Conservation (phyloP, 2,888 invertebrate species). For the Leptopilina syphax region DNA sequence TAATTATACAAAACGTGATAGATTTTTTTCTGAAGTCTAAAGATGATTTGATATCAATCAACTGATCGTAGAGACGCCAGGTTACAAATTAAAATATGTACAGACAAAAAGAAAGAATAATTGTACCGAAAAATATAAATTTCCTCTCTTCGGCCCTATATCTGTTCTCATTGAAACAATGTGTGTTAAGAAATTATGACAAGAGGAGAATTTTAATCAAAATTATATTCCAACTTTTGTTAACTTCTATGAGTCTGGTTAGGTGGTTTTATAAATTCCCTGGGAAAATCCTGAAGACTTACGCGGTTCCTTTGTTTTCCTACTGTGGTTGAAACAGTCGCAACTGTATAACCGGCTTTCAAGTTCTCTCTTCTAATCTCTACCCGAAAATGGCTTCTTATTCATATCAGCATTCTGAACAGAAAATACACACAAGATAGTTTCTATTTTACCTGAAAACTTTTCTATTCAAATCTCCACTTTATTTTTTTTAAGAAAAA, state of each 20-base stretch:
- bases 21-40: too few relatives aligned
- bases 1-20: too few relatives aligned
- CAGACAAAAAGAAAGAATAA: too few relatives aligned
- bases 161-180: not conserved
- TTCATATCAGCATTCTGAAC: not conserved
- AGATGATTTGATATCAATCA: too few relatives aligned
- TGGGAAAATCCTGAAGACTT: conserved; percentile 32
- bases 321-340: conserved; percentile 13
- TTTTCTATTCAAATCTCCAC: not conserved
- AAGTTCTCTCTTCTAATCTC: conserved; percentile 8
- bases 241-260: conserved; percentile 2
- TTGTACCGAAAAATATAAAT: too few relatives aligned
- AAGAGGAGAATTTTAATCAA: not conserved
- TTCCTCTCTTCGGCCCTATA: too few relatives aligned
- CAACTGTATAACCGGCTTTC: conserved; percentile 17
- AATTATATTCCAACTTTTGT: not conserved
- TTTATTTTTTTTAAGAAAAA: not conserved
- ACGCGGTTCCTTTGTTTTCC: conserved; percentile 16
- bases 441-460: not conserved
- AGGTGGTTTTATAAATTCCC: conserved; percentile 12
- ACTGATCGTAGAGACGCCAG: too few relatives aligned
- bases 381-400: conserved; percentile 20
- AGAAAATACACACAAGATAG: not conserved
- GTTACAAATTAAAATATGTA: too few relatives aligned
- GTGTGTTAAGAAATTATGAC: not conserved